A percentile compares a stretch with the other conserved stretches of the same genome.
These are phyloP conservation scores for Eilema depressum DNA, from an alignment of 2,888 invertebrate genomes.

Conservation along the genomic window DNA sequence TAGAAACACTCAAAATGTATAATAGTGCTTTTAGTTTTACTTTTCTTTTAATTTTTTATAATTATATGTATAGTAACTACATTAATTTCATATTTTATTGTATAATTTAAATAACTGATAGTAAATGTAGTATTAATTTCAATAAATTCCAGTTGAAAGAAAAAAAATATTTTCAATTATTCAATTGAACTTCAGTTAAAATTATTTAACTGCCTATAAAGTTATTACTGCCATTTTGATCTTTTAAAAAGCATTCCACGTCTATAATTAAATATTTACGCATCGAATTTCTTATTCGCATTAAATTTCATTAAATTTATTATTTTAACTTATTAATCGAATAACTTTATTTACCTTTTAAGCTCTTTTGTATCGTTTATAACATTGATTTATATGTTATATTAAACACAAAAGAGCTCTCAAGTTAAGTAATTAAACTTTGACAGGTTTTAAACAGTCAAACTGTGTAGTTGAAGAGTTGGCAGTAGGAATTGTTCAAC, in stretches of 20 bases:
- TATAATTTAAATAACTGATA: too few relatives aligned
- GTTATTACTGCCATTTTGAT: background rate
- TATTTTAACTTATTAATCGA: background rate
- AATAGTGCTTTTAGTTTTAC: too few relatives aligned
- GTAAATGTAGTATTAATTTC: too few relatives aligned
- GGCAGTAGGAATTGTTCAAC: background rate
- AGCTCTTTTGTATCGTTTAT: background rate
- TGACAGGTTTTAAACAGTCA: background rate
- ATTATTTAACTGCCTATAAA: background rate
- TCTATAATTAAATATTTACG: background rate
- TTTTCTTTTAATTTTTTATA: too few relatives aligned
- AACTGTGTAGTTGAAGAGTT: background rate
- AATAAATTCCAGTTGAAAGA: too few relatives aligned
- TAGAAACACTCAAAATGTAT: too few relatives aligned
- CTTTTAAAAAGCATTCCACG: background rate
- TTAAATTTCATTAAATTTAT: background rate
- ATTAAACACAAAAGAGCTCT: background rate
- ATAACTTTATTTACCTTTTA: slow-evolving; percentile 2
- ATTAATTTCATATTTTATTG: too few relatives aligned
- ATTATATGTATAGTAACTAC: too few relatives aligned
- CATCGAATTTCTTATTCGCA: background rate
- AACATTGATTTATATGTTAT: background rate
- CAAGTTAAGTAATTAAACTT: background rate
- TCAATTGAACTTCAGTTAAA: too few relatives aligned
- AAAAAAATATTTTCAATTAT: too few relatives aligned